Base-by-base conservation (phyloP, 2,797 vertebrate genomes). In the Fratercula arctica region DNA sequence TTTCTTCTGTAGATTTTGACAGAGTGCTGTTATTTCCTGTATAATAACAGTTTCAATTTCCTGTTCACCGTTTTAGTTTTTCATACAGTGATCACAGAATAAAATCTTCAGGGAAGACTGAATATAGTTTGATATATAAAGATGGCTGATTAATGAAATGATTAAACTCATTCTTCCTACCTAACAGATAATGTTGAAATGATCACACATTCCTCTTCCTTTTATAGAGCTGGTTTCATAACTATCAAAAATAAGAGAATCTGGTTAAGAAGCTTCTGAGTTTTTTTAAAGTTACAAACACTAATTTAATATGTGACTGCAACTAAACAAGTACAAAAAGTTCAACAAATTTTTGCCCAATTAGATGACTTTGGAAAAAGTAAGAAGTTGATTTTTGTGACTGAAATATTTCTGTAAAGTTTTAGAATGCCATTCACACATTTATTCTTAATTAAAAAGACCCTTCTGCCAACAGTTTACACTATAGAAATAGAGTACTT, bases 41-140 rank as follows among this genome's bases (percentile, higher is more conserved):
- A 98, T 97, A 98, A 99, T 99, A 99, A 99, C 99, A 99, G 98
- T 99, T 99, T 99, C 99, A 99, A 99, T 99, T 99, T 99, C 99
- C 99, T 99, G 99, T 98, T 98, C 98, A 96, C 97, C 98, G 97
- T 98, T 98, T 98, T 98, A 98, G 98, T 90, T 98, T 99, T 98
- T 98, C 98, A 97, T 98, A 98, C 97, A 87, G 85, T 97, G 98
- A 98, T 98, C 98, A 98, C 95, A 93, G 72, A 98, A 98, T 98
- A 99, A 95, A 98, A 99, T 99, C 98, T 98, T 96, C 97, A 66
- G 97, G 98, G 97, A 92, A 92, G 95, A 85, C 80, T 78, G 96
- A 97, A 97, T 96, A 95, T 63, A 91, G 77, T 92, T 96, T 97
- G 95, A 98, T 97, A 95, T 93, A 96, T 95, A 96, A 94, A 97